Base-by-base conservation (phyloP, 2,797 vertebrate genomes). In the Typhlichthys subterraneus region DNA sequence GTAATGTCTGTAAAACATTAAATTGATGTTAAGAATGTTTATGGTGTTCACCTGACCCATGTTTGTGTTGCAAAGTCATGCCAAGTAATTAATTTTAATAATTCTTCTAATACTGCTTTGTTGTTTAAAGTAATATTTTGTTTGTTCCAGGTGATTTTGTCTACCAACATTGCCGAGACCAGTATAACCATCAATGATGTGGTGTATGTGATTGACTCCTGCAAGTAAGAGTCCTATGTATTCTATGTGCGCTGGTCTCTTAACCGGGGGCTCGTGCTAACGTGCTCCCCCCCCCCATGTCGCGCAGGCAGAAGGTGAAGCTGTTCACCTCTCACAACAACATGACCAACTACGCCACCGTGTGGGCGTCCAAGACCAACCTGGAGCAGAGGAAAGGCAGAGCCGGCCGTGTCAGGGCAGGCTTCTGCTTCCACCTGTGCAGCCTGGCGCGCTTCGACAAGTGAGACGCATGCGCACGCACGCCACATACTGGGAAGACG, bases 121-220 rank as follows among this genome's bases (percentile, higher is more conserved):
- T 3, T 15, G 15, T 11, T 9, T 29, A 53, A 53, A 53, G 2
- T 12, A 13, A 12, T 53, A 31, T 31, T 45, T 17, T 62, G 15
- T 31, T 5, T 23, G 49, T 76, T 63, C 5, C 82, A 98, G 97
- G 94, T 98, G 45, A 97, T 99, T 78, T 92, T 98, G 73, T 98
- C 97, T 19, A 98, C 97, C 63, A 98, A 98, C 87, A 97, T 98
- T 70, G 97, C 96, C 0, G 97, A 98, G 86, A 98, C 97, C 3
- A 98, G 97, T 79, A 96, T 98, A 81, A 97, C 96, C 75, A 99
- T 99, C 91, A 98, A 98, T 14, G 96, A 99, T 1, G 97, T 98
- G 7, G 95, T 98, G 76, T 99, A 96, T 45, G 96, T 98, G 73
- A 93, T 98, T 53, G 96, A 99, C 85, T 99, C 96, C 23, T 98